A percentile compares a stretch with the other conserved stretches of the same genome.
These are phyloP conservation scores for Theristicus caerulescens DNA, from an alignment of 2,113 vertebrate genomes.

Conservation along the genomic window DNA sequence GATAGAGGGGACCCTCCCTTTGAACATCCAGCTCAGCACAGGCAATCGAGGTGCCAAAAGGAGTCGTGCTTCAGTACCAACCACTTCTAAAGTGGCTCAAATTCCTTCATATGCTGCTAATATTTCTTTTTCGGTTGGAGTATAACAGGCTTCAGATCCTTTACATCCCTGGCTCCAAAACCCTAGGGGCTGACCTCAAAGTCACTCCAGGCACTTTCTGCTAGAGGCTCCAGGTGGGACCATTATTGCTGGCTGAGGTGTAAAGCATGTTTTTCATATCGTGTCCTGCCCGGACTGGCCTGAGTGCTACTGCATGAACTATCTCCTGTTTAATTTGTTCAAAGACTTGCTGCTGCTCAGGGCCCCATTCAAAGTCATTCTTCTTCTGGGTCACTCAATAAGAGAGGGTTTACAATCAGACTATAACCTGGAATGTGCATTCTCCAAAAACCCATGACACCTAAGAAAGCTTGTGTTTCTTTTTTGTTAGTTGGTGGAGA, in stretches of 20 bases:
- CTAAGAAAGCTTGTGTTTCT: neutral
- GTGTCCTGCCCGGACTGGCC: neutral
- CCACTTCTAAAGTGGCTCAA: too few relatives aligned
- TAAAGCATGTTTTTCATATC: neutral
- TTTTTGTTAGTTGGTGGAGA: neutral
- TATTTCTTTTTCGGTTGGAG: neutral
- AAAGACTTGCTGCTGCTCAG: neutral
- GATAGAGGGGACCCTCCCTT: too few relatives aligned
- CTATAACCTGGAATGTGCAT: neutral
- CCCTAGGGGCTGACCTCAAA: neutral
- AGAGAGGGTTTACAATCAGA: neutral
- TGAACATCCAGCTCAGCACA: too few relatives aligned
- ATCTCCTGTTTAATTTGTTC: neutral
- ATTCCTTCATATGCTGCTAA: too few relatives aligned
- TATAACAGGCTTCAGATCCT: neutral
- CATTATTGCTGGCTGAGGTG: neutral
- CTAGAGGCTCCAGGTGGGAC: neutral
- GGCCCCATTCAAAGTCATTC: neutral
- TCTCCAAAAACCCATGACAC: neutral
- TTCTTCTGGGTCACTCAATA: neutral
- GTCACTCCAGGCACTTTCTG: neutral
- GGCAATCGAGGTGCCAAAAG: too few relatives aligned
- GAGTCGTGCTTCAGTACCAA: too few relatives aligned
- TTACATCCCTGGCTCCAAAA: neutral
- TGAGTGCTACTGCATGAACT: neutral